Evolutionary conservation across 2,113 vertebrate genomes (phyloP), one percentile per base, ranked within the genome.

Genomic region (Tor tambroides): DNA sequence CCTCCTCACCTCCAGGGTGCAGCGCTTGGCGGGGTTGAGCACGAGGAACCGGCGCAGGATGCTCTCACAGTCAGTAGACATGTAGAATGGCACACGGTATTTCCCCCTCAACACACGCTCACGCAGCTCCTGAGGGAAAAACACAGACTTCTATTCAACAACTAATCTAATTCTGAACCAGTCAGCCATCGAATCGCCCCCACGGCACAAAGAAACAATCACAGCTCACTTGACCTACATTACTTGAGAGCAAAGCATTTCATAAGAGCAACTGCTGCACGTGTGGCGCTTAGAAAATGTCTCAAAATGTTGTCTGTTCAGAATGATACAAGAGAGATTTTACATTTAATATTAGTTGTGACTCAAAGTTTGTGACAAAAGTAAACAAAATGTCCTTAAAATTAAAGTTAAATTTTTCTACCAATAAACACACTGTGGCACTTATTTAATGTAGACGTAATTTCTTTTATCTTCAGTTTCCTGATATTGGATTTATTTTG

Each of bases 31-130:
- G 0, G 98, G 98, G 88, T 98, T 98, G 89, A 99, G 97, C 92
- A 99, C 97, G 90, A 99, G 93, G 82, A 98, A 98, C 17, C 92
- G 94, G 71, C 97, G 94, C 72, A 98, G 95, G 92, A 98, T 96
- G 86, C 96, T 96, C 92, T 99, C 98, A 5, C 98, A 99, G 91
- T 99, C 98, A 0, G 98, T 99, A 65, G 97, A 98, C 98, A 99
- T 99, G 91, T 99, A 99, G 87, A 99, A 99, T 17, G 98, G 98
- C 86, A 99, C 96, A 0, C 98, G 95, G 94, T 99, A 99, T 93
- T 99, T 99, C 17, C 98, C 98, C 85, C 97, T 94, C 88, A 99
- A 94, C 87, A 98, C 98, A 0, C 97, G 95, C 91, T 99, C 98
- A 85, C 98, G 95, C 89, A 99, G 93, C 93, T 99, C 98, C 97